Base-by-base conservation (phyloP, 2,888 invertebrate species). In the Agrochola lychnidis region DNA sequence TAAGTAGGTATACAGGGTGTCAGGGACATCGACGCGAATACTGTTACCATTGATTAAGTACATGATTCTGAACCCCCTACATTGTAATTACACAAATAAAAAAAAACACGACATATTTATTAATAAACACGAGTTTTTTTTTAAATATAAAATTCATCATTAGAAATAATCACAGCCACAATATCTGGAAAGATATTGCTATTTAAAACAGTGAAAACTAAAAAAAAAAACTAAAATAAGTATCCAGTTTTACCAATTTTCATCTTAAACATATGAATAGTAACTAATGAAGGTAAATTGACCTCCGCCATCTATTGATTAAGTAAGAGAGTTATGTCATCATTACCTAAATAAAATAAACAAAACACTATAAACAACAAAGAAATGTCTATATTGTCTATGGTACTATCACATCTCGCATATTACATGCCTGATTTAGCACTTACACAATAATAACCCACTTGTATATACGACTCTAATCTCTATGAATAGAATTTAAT, bases 401-500 rank as follows among this genome's bases (percentile, higher is more conserved):
- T 22, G 2, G 9, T 30, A 70, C 78, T 74, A 74, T 67, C 48
- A 63, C n/a, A 79, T 19, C 40, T 70, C 63, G 56, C 45, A 19
- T 76, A 70, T 77, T 64, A 68, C 48, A 62, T 64, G 71, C 69
- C 59, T 64, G 40, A 66, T 78, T 74, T 79, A 76, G 42, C 73
- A 80, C 76, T 84, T 62, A 66, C 61, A 79, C 73, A 74, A 76
- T 78, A 74, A 73, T 69, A 56, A 42, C 12, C 59, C 72, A 78
- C 72, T 85, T 82, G 56, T 22, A 0, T 51, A 81, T 42, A 84
- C 63, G 48, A 56, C 73, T 78, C 42, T 72, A 72, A 79, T 79
- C 48, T 66, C 64, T 71, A 57, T 73, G 79, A 83, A 86, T 87
- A 75, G 63, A 64, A 59, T 70, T 69, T 75, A 71, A 86, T 81